Evolutionary conservation across 2,113 vertebrate species (phyloP).

Genomic region (Odobenus rosmarus): DNA sequence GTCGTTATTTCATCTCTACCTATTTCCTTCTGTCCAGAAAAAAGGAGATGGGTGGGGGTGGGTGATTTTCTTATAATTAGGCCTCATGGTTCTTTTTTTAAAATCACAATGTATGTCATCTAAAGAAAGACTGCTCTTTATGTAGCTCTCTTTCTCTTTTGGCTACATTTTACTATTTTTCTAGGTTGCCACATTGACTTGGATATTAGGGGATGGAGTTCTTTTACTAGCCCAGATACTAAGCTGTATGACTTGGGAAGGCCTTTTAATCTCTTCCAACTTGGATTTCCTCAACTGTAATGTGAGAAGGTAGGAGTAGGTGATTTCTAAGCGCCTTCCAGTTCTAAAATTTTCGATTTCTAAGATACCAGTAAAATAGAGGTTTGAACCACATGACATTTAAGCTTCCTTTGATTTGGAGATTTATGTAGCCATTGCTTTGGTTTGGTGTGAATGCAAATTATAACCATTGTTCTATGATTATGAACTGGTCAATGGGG

Average conservation of each 20-base stretch:
- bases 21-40: conserved; percentile 51
- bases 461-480: neutral
- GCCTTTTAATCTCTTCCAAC: neutral
- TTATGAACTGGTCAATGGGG: neutral
- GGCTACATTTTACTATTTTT: conserved; percentile 11
- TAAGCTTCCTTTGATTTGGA: neutral
- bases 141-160: conserved; percentile 46
- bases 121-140: conserved; percentile 46
- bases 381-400: neutral
- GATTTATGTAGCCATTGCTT: neutral
- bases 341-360: neutral
- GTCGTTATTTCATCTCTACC: conserved; percentile 16
- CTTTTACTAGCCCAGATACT: conserved; percentile 40
- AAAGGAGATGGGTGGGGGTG: neutral
- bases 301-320: neutral
- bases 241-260: conserved; percentile 17
- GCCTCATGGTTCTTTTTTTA: neutral
- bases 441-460: neutral
- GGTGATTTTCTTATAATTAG: conserved; percentile 58
- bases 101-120: conserved; percentile 54
- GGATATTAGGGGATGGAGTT: neutral
- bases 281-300: neutral
- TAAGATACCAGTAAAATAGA: conserved; percentile 5
- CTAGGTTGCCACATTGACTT: conserved; percentile 26
- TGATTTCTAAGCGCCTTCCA: conserved; percentile 13